Evolutionary conservation across 2,113 vertebrate species (phyloP), one percentile per base, ranked within the genome.

Genomic region (Mugil cephalus): DNA sequence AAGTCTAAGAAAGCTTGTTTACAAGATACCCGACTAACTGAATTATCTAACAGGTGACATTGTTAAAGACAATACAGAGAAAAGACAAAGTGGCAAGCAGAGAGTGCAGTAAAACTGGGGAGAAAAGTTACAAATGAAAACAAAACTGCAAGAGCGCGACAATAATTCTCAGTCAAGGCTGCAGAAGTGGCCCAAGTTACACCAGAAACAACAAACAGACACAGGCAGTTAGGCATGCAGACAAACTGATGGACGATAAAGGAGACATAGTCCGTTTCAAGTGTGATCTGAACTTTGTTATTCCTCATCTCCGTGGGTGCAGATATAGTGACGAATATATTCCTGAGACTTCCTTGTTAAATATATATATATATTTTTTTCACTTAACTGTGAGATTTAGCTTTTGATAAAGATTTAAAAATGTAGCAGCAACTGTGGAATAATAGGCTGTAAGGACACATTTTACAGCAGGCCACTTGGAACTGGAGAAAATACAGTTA

Each of bases 141-240:
- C 36, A 75, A 88, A 88, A 82, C 72, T 85, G 90, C 84, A 85
- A 39, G 69, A 82, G 86, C 75, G 58, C 18, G 51, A 89, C 81
- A 88, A 71, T 82, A 89, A 58, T 21, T 85, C 34, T 79, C 82
- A 80, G 69, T 88, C 86, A 82, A 74, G 79, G 79, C 74, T 88
- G 90, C 86, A 84, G 71, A 89, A 61, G 79, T 74, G 77, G 77
- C 79, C 62, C 77, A 86, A 62, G 79, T 89, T 80, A 86, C 82
- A 90, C 69, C 64, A 79, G 48, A 74, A 82, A 55, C 83, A 67
- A 75, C 83, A 69, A 42, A 87, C 90, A 88, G 74, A 91, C 89
- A 91, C 92, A 92, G 88, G 92, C 90, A 92, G 88, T 89, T 89
- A 88, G 88, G 90, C 92, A 93, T 93, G 90, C 92, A 92, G 80